Evolutionary conservation across 2,113 vertebrate species (phyloP), one percentile per base, ranked within the genome.

Genomic region (Caranx ignobilis): DNA sequence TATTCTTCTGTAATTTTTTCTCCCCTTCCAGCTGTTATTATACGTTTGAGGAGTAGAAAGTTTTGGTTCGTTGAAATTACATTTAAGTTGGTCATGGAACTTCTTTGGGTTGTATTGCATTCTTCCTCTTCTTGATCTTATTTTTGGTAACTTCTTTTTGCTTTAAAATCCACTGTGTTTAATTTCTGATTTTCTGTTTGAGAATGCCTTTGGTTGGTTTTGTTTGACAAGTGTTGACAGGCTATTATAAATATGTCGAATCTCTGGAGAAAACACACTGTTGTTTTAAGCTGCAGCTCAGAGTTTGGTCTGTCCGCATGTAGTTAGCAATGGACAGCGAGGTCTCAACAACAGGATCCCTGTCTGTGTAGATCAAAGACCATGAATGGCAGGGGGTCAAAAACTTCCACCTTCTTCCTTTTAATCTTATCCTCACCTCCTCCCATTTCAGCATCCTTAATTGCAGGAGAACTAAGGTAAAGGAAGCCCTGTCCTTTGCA

Each of bases 381-480:
- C 16, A n/a, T 52, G 31, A 68, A 50, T 77, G 59, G 62, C 41
- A 45, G 81, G 77, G 61, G 74, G 75, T 32, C 21, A 60, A 41
- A 77, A 74, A 85, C 86, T 83, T 88, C 79, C 82, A 77, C 72
- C 75, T 87, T 63, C 21, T 77, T 83, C 55, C 59, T 84, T 90
- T 79, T 81, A 87, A 77, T 85, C 81, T 92, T 39, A 85, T 79
- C 78, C 54, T 77, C 75, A 80, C 61, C 85, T 88, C 83, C 78
- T 79, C 57, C 67, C 67, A 65, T 79, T 64, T 59, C 75, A 79
- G 61, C 83, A 79, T 80, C 78, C 55, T 71, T 88, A 87, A 91
- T 86, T 85, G 72, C 77, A 89, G 78, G 79, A 89, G 80, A 90
- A 63, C 70, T 75, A 78, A 88, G 84, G 87, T 91, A 80, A 91